Base-by-base conservation (phyloP, 2,113 vertebrate genomes). In the Procavia capensis region DNA sequence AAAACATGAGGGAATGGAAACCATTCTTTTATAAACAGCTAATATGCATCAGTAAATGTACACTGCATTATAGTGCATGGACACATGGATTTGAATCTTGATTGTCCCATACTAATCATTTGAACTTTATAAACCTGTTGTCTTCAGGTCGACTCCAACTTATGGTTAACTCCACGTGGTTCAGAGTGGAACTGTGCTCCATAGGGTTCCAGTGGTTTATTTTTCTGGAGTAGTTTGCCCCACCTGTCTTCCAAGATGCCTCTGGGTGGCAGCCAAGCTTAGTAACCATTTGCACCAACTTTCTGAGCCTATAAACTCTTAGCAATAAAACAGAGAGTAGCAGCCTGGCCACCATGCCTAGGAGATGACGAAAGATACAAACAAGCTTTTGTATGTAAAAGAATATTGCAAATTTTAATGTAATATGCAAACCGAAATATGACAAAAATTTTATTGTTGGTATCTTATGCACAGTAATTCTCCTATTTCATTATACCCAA, bases 401-500 rank as follows among this genome's bases (percentile, higher is more conserved):
- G 29, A 50, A 5, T 13, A 89, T 43, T 27, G 29, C 1, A 78
- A 91, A 41, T 25, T 83, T 11, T 22, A 86, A 91, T 14, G 13
- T 6, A 89, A 74, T 27, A 39, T 7, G 11, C 54, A 92, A 76
- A 90, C 63, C 43, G 91, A 94, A 75, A 24, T 27, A 47, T 43
- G 6, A 16, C 41, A 57, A 45, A 54, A 20, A 85, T 80, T 72
- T 94, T 88, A n/a, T 81, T 90, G 66, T 47, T 80, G 36, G 29
- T 45, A n/a, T 54, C 22, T 78, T 59, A 81, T 47, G 29, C 36
- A 54, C 74, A 50, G 54, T 88, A 79, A 66, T 86, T 88, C 6
- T 75, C n/a, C 14, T 88, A 57, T 85, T 93, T 96, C 17, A 68
- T n/a, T 41, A 34, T 19, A 25, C 29, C 72, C n/a, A 90, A 90